Evolutionary conservation across 1,140 invertebrate genomes (phyloP).

Genomic region (Hesperophylax magnus): DNA sequence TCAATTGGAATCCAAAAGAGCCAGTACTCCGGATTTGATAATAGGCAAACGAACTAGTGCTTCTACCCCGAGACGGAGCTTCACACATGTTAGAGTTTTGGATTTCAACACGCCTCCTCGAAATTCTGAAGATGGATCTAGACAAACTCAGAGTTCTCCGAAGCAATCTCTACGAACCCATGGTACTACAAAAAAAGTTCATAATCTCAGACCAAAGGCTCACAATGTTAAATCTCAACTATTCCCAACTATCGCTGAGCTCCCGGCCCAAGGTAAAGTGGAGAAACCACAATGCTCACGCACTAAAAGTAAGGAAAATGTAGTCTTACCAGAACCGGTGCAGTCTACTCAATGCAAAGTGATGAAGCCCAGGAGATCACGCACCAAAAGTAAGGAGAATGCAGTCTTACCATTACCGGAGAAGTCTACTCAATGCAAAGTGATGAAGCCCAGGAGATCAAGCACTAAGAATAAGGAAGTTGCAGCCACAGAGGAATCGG

Average conservation of each 20-base stretch:
- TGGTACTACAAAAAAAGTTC: not conserved
- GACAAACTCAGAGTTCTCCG: conserved; percentile 45
- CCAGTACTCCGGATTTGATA: conserved; percentile 47
- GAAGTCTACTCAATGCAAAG: conserved; percentile 14
- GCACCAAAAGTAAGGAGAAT: not conserved
- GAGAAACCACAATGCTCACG: not conserved
- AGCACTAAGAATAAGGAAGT: not conserved
- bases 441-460: conserved; percentile 23
- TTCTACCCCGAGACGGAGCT: conserved; percentile 47
- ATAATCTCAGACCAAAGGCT: conserved; percentile 18
- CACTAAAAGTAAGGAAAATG: not conserved
- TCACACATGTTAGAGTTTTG: conserved; percentile 50
- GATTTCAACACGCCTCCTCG: conserved; percentile 50
- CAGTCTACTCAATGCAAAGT: conserved; percentile 17
- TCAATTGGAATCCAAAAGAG: conserved; percentile 36
- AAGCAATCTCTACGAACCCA: conserved; percentile 26
- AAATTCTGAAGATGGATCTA: not conserved
- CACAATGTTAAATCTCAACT: conserved; percentile 42
- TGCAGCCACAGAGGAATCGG: not conserved
- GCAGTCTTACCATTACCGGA: not conserved
- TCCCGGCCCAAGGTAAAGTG: not conserved
- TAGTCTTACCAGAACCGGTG: no score
- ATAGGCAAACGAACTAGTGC: conserved; percentile 37
- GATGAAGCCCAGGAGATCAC: conserved; percentile 20
- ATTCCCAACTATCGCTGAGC: conserved; percentile 17